Percentiles rank a stretch among this genome's conserved stretches.
Conservation (phyloP, 2,113 vertebrate genomes). For the Thamnophis sirtalis region DNA sequence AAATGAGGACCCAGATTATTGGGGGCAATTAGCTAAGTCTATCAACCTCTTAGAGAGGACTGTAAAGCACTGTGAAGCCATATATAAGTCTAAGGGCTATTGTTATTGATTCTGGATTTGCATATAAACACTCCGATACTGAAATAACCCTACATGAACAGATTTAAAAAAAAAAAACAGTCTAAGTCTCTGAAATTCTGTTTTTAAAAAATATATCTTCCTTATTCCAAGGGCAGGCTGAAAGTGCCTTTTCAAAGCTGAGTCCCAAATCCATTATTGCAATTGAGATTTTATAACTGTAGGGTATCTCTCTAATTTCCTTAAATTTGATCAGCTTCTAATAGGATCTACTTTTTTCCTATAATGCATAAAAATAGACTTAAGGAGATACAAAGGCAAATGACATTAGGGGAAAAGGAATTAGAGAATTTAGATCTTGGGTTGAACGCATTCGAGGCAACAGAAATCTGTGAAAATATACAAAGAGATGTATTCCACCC, state of each 20-base stretch:
- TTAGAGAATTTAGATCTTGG: conserved; percentile 40
- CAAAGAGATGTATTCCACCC: conserved; percentile 38
- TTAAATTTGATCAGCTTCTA: conserved; percentile 44
- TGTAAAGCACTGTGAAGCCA: too few relatives aligned
- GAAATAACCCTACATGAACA: neutral
- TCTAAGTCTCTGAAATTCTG: neutral
- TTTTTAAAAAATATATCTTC: conserved; percentile 19
- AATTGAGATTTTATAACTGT: conserved; percentile 41
- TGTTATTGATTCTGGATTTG: neutral
- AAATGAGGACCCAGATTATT: too few relatives aligned
- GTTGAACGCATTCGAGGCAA: conserved; percentile 46
- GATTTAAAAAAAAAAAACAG: neutral
- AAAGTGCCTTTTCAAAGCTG: neutral
- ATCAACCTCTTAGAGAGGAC: too few relatives aligned
- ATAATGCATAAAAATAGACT: conserved; percentile 39
- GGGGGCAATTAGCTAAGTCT: too few relatives aligned
- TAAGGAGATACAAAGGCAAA: conserved; percentile 46
- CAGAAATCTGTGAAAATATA: conserved; percentile 50
- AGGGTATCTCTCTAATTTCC: conserved; percentile 37
- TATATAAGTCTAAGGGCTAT: too few relatives aligned
- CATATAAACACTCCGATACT: neutral
- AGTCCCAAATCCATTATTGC: conserved; percentile 35
- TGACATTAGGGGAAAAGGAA: conserved; percentile 47
- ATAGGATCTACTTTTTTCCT: conserved; percentile 51
- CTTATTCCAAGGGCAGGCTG: conserved; percentile 26